Conservation (phyloP, 2,888 invertebrate genomes). For the Tinea trinotella region DNA sequence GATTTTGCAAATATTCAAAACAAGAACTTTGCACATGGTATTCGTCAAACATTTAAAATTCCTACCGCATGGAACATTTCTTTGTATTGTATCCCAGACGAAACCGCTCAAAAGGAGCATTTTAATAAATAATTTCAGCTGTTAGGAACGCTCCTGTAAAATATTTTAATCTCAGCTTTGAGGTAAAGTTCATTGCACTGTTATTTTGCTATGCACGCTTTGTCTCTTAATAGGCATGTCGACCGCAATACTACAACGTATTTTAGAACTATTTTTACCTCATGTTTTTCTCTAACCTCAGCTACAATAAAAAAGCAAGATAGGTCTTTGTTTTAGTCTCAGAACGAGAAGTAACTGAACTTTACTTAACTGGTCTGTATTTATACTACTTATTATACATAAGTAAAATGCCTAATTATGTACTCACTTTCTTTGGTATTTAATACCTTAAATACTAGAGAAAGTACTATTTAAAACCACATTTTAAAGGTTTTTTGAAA, state of each 20-base stretch:
- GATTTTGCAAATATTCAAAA: conserved; percentile 3
- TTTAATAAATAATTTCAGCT: conserved; percentile 54
- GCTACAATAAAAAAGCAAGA: too few species aligned
- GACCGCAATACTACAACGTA: conserved; percentile 23
- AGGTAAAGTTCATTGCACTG: conserved; percentile 23
- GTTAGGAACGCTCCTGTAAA: neutral
- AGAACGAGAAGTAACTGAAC: too few species aligned
- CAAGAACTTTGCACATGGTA: neutral
- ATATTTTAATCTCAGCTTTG: conserved; percentile 13
- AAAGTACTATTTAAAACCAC: too few species aligned
- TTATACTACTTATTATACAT: too few species aligned
- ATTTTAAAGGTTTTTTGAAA: too few species aligned
- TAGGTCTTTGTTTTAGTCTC: too few species aligned
- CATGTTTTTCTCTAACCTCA: conserved; percentile 17
- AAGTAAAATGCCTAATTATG: too few species aligned
- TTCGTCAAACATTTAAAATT: conserved; percentile 14
- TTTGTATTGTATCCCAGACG: conserved; percentile 25
- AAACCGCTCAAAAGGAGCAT: conserved; percentile 35
- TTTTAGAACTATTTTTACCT: conserved; percentile 23
- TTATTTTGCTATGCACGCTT: conserved; percentile 23
- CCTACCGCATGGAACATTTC: conserved; percentile 28
- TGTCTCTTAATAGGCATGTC: conserved; percentile 26
- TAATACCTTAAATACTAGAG: too few species aligned
- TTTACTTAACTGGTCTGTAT: too few species aligned
- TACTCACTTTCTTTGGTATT: too few species aligned